Conservation (phyloP, 2,113 vertebrate genomes). For the Verasper variegatus region DNA sequence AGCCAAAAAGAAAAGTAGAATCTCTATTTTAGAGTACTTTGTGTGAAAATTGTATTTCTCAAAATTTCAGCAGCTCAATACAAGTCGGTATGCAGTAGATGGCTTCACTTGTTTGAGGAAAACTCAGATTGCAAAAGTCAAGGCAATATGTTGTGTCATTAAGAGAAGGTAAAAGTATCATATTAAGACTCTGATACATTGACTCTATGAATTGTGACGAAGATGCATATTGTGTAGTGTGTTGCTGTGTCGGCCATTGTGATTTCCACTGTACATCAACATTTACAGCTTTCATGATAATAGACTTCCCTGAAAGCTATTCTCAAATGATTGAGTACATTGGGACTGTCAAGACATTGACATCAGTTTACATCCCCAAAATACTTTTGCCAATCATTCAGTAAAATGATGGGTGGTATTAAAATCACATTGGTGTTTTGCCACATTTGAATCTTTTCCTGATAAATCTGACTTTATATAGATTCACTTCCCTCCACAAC, state of each 20-base stretch:
- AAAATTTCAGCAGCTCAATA: not conserved
- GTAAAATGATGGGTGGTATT: no score
- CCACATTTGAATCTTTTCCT: not conserved
- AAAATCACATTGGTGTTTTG: no score
- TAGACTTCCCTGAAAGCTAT: not conserved
- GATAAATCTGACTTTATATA: not conserved
- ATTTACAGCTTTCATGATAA: constrained; percentile 2
- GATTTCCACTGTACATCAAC: not conserved
- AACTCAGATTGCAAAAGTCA: not conserved
- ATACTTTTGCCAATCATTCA: no score
- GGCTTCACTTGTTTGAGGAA: no score
- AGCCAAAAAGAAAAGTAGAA: not conserved
- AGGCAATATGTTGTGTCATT: not conserved
- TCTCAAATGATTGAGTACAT: not conserved
- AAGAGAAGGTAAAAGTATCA: not conserved
- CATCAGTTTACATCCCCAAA: not conserved
- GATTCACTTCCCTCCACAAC: constrained; percentile 2
- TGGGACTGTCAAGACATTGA: not conserved
- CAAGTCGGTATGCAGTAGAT: no score
- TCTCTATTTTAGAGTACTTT: not conserved
- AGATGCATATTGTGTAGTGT: not conserved
- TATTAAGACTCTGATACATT: no score
- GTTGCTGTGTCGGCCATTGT: not conserved
- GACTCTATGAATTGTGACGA: no score
- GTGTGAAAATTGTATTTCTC: no score